phyloP scores from a whole-genome alignment of 2,113 vertebrate genomes.

The Alaudala cheleensis region DNA sequence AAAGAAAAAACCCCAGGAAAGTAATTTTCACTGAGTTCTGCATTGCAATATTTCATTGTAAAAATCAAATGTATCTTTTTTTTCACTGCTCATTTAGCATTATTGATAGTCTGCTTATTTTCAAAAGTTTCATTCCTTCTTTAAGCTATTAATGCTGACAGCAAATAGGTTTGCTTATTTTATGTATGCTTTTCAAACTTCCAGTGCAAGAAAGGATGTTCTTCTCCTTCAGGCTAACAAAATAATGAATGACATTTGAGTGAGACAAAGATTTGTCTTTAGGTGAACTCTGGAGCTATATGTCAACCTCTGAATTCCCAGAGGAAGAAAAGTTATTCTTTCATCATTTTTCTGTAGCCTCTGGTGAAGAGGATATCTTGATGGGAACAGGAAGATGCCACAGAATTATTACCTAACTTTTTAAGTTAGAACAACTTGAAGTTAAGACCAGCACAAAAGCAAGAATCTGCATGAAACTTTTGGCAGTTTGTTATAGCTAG shows the following conservation, averaged over 20 bases:
- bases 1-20: neutral
- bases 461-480: neutral
- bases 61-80: neutral
- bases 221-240: neutral
- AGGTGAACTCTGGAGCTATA: conserved; percentile 14
- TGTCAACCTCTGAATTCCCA: conserved; percentile 15
- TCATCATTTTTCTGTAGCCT: neutral
- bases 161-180: neutral
- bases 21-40: neutral
- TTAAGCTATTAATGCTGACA: neutral
- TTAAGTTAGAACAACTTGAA: neutral
- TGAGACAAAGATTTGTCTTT: conserved; percentile 30
- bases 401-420: neutral
- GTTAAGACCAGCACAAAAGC: neutral
- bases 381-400: neutral
- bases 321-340: neutral
- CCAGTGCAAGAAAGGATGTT: neutral
- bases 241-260: conserved; percentile 35
- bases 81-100: neutral
- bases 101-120: neutral
- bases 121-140: neutral
- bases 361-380: neutral
- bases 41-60: neutral
- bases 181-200: neutral
- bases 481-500: neutral